Evolutionary conservation across 2,113 vertebrate species (phyloP), one percentile per base, ranked within the genome.

Genomic region (Cyprinodon tularosa): DNA sequence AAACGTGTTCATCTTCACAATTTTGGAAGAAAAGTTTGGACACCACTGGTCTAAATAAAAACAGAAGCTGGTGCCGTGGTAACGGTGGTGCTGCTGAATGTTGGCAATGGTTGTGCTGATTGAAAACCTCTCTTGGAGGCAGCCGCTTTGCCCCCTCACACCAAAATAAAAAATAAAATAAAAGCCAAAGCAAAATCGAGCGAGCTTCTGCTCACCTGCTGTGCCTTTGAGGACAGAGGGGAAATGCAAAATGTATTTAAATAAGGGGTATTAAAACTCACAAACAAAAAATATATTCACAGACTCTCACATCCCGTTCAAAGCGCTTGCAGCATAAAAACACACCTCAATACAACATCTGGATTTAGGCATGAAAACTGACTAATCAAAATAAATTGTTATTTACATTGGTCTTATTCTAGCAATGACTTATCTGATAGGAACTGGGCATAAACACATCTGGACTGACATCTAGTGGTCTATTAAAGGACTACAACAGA

Each of bases 181-280:
- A 76, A 81, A 84, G 88, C 93, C 91, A 85, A 91, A 92, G 91
- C 88, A 91, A 89, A 82, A 90, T 92, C 85, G 76, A 91, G 87
- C 88, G 93, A 93, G 91, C 92, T 89, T 94, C 93, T 93, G 94
- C 94, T 95, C 94, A 95, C 94, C 94, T 95, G 94, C 94, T 95
- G 94, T 94, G 91, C 90, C 93, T 92, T 94, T 94, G 76, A 89
- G 93, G 93, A 94, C 93, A 84, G 82, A 91, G 84, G 84, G 87
- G 87, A 86, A 93, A 93, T 20, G 92, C 77, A 86, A 94, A 82
- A 94, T 86, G 91, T 88, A 91, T 94, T 93, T 93, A 93, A 94
- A 92, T 29, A 90, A 93, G 76, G 93, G 68, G 86, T 80, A 86
- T 88, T 90, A 78, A 90, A 69, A 87, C 67, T 84, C 81, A 90